Evolutionary conservation across 2,797 vertebrate species (phyloP).

Genomic region (Aeoliscus strigatus): DNA sequence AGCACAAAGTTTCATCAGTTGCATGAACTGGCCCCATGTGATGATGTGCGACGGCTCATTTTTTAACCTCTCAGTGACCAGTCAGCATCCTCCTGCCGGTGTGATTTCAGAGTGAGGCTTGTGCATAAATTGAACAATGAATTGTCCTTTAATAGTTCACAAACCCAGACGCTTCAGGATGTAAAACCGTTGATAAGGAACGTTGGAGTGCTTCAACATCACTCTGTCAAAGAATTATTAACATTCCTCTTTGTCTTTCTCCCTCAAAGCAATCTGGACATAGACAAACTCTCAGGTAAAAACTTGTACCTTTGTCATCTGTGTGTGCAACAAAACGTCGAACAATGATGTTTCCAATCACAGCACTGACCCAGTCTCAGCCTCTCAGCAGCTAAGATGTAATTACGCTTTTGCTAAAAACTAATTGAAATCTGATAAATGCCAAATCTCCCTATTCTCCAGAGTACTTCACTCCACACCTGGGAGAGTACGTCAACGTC

Average conservation of each 20-base stretch:
- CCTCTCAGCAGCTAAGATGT: constrained; percentile 2
- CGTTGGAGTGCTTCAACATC: background rate
- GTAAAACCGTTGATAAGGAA: no score
- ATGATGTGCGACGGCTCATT: no score
- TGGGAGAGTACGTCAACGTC: constrained; percentile 86
- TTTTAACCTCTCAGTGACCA: no score
- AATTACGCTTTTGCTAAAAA: background rate
- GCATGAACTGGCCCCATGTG: no score
- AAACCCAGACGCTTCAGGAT: no score
- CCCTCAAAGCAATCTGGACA: constrained; percentile 68
- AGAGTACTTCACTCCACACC: constrained; percentile 88
- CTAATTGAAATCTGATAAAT: background rate
- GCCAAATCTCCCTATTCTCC: constrained; percentile 4
- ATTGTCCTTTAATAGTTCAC: no score
- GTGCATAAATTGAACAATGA: no score
- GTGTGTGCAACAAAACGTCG: background rate
- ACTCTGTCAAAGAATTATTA: no score
- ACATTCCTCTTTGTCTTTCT: background rate
- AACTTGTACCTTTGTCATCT: background rate
- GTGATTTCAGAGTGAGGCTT: background rate
- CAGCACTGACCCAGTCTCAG: background rate
- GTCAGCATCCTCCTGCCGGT: no score
- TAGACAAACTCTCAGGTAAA: constrained; percentile 74
- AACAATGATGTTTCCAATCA: background rate
- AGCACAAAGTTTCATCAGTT: no score